Base-by-base conservation (phyloP, 1,140 invertebrate species). In the Olivierus martensii region DNA sequence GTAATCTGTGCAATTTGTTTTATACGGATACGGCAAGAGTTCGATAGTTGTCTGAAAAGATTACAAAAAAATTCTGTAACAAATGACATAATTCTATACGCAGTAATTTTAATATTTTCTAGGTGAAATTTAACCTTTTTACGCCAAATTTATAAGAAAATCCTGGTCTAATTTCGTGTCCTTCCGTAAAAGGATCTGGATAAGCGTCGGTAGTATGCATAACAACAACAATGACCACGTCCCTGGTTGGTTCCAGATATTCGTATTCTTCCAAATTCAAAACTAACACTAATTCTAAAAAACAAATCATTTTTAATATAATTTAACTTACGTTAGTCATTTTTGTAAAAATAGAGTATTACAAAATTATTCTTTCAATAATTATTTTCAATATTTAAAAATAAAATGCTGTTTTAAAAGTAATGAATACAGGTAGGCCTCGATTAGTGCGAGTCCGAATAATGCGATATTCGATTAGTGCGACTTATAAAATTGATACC, bases 141-240 rank as follows among this genome's bases (percentile, higher is more conserved):
- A 55, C 19, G 7, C 53, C 53, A 15, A 55, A 55, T 19, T 55
- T 55, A 18, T 55, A 55, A 1, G 53, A 38, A 22, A 50, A 50
- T 21, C 53, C 53, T 3, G 53, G 53, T 6, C 50, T 49, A 3
- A 55, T 48, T 46, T 55, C 53, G 10, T 47, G 49, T 17, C 53
- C 53, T 12, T 55, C 53, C 5, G 53, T 46, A n/a, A 55, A 55
- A 21, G 53, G 53, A 46, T 55, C 53, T 1, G 53, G 53, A 41
- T 55, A 55, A 3, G 49, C 53, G 15, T 55, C 53, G 0, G 53
- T 47, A 41, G 47, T 55, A 18, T 55, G 53, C 15, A 55, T 50
- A 34, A 48, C 50, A 17, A 55, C 53, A 0, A 45, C 37, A 6
- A 55, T 37, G 3, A 47, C 47, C 1, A 48, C 53, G n/a, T 55